These are phyloP conservation scores for Acheta domesticus DNA, from an alignment of 2,888 invertebrate species.

Conservation along the genomic window DNA sequence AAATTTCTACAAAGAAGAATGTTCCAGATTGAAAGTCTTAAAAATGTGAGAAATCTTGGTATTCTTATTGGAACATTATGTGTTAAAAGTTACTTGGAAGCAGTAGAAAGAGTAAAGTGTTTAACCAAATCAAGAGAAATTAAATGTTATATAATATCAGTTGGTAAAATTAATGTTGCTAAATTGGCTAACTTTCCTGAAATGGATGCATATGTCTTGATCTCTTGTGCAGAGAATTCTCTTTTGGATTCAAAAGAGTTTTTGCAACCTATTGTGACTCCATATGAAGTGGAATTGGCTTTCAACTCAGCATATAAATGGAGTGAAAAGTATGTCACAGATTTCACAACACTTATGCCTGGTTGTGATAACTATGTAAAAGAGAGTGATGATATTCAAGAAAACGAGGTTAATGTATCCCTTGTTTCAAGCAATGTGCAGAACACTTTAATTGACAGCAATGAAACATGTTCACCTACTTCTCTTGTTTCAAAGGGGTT, in stretches of 20 bases:
- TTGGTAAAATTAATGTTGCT: slow-evolving; percentile 91
- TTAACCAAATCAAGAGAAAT: slow-evolving; percentile 73
- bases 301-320: slow-evolving; percentile 34
- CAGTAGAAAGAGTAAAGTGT: slow-evolving; percentile 69
- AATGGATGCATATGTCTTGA: slow-evolving; percentile 87
- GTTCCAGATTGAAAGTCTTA: slow-evolving; percentile 84
- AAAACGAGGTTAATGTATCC: slow-evolving; percentile 35
- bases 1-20: slow-evolving; percentile 74
- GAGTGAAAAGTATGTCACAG: slow-evolving; percentile 66
- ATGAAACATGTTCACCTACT: slow-evolving; percentile 38
- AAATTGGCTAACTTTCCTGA: slow-evolving; percentile 94
- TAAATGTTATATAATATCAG: slow-evolving; percentile 85
- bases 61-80: slow-evolving; percentile 89
- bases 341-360: slow-evolving; percentile 71
- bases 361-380: slow-evolving; percentile 49
- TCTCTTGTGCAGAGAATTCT: slow-evolving; percentile 89
- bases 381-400: slow-evolving; percentile 47
- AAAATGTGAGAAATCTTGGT: slow-evolving; percentile 82
- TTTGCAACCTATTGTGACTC: slow-evolving; percentile 84
- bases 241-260: slow-evolving; percentile 76
- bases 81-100: slow-evolving; percentile 71
- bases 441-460: not conserved
- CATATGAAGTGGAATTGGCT: slow-evolving; percentile 82
- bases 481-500: slow-evolving; percentile 46
- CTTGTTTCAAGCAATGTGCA: not conserved